phyloP scores from a whole-genome alignment of 2,113 vertebrate genomes.

The Platysternon megacephalum region DNA sequence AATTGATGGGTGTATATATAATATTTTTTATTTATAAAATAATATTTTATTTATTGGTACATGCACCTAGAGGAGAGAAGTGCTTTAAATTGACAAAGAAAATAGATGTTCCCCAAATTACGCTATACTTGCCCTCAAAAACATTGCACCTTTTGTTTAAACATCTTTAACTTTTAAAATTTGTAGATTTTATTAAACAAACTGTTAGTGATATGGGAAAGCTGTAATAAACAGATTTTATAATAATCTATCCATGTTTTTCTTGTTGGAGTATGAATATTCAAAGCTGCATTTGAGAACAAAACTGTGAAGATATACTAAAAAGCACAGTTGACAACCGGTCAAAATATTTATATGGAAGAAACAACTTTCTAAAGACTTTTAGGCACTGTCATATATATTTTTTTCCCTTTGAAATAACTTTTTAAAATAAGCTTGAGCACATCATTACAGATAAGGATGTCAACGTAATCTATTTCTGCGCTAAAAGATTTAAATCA shows the following conservation, averaged over 20 bases:
- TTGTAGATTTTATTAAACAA: not conserved
- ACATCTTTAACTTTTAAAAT: not conserved
- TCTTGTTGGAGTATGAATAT: not conserved
- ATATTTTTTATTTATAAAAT: too few species aligned
- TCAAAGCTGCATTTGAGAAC: not conserved
- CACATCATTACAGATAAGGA: not conserved
- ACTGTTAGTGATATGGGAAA: not conserved
- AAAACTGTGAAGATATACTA: not conserved
- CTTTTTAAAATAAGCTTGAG: not conserved
- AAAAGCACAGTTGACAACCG: not conserved
- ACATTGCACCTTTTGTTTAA: not conserved
- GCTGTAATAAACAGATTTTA: not conserved
- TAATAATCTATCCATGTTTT: not conserved
- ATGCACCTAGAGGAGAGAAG: not conserved
- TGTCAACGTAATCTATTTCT: not conserved
- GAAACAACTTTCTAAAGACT: not conserved
- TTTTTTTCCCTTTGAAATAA: not conserved
- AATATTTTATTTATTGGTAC: not conserved
- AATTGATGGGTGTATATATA: not conserved
- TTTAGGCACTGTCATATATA: not conserved
- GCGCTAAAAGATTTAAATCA: not conserved
- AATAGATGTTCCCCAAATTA: not conserved
- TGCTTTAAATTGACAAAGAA: not conserved
- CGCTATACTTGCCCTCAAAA: not conserved
- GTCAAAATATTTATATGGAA: not conserved